Evolutionary conservation across 2,113 vertebrate genomes (phyloP), one percentile per base, ranked within the genome.

Genomic region (Pachypanchax playfairii): DNA sequence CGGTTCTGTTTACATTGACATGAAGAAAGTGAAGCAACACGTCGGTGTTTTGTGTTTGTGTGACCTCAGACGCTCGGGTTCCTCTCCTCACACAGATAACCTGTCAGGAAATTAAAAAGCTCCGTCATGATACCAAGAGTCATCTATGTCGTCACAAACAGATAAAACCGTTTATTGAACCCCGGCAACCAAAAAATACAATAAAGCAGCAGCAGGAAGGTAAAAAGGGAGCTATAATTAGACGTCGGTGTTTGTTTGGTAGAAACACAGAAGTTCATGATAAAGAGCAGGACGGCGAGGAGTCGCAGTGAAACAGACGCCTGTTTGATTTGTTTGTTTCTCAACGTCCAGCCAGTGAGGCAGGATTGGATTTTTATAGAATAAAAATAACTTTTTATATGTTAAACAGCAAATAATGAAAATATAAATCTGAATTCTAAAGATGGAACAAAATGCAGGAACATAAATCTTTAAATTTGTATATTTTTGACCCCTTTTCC

Each of bases 61-160:
- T 75, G 82, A 79, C 63, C 63, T 29, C 54, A 11, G 18, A 26
- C 18, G 24, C 11, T 12, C 28, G 9, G 3, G 28, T 1, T 20
- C 31, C 6, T 18, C 20, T 14, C 46, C 47, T 46, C 31, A 14
- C 22, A 49, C 75, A 80, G 86, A 91, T 90, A 89, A 56, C 54
- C 47, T 66, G 75, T 25, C 89, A 92, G 92, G 92, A 93, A 93
- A 93, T 92, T 77, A 91, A 91, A 91, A 64, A 33, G 38, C 41
- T 50, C n/a, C 0, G 20, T 15, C 6, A 46, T 25, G 62, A 53
- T 53, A 66, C 61, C 52, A 51, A 77, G 80, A 70, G 42, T 33
- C 65, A 25, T 24, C 75, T 36, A 33, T 28, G 28, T 57, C 35
- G 26, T 56, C 79, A 69, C 68, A 48, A 80, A 75, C 70, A 78